A percentile compares a stretch with the other conserved stretches of the same genome.
phyloP scores from a whole-genome alignment of 2,888 invertebrate genomes.

The Abrostola triplasia region DNA sequence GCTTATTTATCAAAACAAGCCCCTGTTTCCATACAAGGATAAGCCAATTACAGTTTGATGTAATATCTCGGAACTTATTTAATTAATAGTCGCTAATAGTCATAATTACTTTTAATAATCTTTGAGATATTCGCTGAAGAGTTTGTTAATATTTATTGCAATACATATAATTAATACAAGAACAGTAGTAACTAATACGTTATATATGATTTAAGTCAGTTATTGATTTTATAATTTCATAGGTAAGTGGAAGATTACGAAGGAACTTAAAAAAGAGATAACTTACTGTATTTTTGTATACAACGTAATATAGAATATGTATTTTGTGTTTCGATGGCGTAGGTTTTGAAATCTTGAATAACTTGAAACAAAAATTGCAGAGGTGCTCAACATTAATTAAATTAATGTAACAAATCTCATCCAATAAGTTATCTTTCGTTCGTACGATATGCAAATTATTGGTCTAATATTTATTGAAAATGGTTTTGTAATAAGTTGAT shows the following conservation, averaged over 20 bases:
- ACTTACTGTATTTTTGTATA: neutral
- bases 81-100: slow-evolving; percentile 28
- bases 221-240: slow-evolving; percentile 3
- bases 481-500: neutral
- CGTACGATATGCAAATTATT: neutral
- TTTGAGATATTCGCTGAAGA: slow-evolving; percentile 23
- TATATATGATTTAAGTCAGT: neutral
- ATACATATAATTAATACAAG: neutral
- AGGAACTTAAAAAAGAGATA: neutral
- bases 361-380: no score
- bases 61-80: slow-evolving; percentile 18
- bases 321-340: neutral
- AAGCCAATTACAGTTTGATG: slow-evolving; percentile 31
- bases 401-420: no score
- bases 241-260: neutral
- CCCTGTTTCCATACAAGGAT: slow-evolving; percentile 33
- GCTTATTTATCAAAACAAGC: slow-evolving; percentile 31
- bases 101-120: slow-evolving; percentile 26
- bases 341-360: no score
- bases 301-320: slow-evolving; percentile 40
- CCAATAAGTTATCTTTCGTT: neutral
- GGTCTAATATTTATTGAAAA: neutral
- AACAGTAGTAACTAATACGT: neutral
- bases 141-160: slow-evolving; percentile 23
- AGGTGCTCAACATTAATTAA: no score